A percentile compares a stretch with the other conserved stretches of the same genome.
Evolutionary conservation across 2,888 invertebrate species (phyloP).

Genomic region (Anarsia innoxiella): DNA sequence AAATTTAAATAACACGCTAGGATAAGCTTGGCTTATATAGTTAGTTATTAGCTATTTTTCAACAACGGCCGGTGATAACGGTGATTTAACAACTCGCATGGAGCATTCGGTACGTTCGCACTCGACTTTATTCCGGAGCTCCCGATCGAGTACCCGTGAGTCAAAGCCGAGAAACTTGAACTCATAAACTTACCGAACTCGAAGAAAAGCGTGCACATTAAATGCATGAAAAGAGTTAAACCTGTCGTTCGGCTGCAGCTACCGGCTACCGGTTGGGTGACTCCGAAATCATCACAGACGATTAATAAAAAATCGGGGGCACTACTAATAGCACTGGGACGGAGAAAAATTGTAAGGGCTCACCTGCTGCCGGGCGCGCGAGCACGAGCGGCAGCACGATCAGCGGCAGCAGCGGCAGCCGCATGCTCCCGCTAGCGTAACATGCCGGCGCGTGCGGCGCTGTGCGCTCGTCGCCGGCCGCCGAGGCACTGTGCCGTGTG

Average conservation of each 20-base stretch:
- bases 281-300: slow-evolving; percentile 33
- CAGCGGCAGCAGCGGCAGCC: slow-evolving; percentile 68
- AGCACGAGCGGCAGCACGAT: slow-evolving; percentile 69
- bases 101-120: no score
- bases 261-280: slow-evolving; percentile 43
- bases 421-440: slow-evolving; percentile 65
- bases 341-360: no score
- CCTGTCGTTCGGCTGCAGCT: slow-evolving; percentile 24
- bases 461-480: slow-evolving; percentile 43
- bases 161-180: slow-evolving; percentile 2
- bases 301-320: slow-evolving; percentile 30
- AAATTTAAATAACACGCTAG: no score
- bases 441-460: slow-evolving; percentile 61
- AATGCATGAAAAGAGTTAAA: slow-evolving; percentile 17
- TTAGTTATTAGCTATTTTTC: no score
- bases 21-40: no score
- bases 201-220: slow-evolving; percentile 15
- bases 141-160: no score
- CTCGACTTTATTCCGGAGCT: no score
- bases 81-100: no score
- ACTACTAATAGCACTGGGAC: slow-evolving; percentile 9
- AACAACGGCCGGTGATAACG: no score
- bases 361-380: slow-evolving; percentile 67
- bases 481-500: slow-evolving; percentile 37
- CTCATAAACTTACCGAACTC: slow-evolving; percentile 19